Percentiles rank a stretch among this genome's conserved stretches.
These are phyloP conservation scores for Mythimna lalbum DNA, from an alignment of 2,888 invertebrate genomes.

Conservation along the genomic window DNA sequence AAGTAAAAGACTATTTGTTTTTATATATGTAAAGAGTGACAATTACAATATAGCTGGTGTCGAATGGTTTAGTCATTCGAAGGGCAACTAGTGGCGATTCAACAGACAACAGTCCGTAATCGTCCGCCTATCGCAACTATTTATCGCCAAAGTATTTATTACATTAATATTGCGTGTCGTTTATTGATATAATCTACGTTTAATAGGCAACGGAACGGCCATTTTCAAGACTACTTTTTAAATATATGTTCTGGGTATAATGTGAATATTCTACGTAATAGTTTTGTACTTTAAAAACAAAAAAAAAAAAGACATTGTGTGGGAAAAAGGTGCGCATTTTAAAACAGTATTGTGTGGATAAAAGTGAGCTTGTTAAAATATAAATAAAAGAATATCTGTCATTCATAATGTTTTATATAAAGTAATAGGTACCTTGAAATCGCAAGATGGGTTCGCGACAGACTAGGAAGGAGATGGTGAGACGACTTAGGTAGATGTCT, in stretches of 20 bases:
- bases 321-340: constrained; percentile 5
- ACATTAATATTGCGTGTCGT: constrained; percentile 43
- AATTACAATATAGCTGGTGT: constrained; percentile 5
- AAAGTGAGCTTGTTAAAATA: not conserved
- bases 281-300: not conserved
- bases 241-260: constrained; percentile 2
- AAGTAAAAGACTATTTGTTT: no score
- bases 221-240: constrained; percentile 35
- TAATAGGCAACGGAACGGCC: constrained; percentile 45
- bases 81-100: constrained; percentile 21
- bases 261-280: constrained; percentile 13
- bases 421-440: no score
- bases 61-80: constrained; percentile 40
- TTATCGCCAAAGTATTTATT: constrained; percentile 42
- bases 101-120: constrained; percentile 12
- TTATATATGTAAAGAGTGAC: no score
- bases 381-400: not conserved
- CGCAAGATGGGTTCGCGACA: no score
- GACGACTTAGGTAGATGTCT: no score
- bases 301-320: not conserved
- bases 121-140: constrained; percentile 41
- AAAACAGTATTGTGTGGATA: not conserved
- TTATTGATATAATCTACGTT: constrained; percentile 47
- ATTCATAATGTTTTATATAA: not conserved
- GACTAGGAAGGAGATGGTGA: no score